Percentiles rank a stretch among this genome's conserved stretches.
Conservation (phyloP, 1,140 invertebrate species). For the Drosophila sturtevanti region DNA sequence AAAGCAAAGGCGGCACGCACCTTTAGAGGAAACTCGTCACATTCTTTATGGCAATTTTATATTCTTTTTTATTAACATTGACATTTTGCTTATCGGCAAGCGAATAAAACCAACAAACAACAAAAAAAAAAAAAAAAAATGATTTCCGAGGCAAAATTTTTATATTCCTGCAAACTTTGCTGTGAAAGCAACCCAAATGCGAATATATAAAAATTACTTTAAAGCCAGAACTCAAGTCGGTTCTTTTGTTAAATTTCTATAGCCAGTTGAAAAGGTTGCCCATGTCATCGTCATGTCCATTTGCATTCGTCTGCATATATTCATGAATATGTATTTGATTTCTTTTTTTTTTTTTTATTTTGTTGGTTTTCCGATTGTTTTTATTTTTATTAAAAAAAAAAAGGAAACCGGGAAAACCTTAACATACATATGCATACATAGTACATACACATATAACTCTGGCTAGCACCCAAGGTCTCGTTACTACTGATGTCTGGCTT, state of each 20-base stretch:
- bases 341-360: constrained; percentile 12
- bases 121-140: constrained; percentile 23
- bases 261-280: constrained; percentile 7
- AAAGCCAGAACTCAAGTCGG: not conserved
- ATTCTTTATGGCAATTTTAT: constrained; percentile 60
- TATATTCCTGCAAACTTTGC: constrained; percentile 22
- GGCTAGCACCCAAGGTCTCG: constrained; percentile 1
- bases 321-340: constrained; percentile 19
- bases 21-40: constrained; percentile 43
- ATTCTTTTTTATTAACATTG: constrained; percentile 58
- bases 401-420: constrained; percentile 20
- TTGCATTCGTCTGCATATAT: constrained; percentile 41
- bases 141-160: constrained; percentile 43
- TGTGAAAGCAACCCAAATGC: constrained; percentile 14
- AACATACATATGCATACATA: constrained; percentile 24
- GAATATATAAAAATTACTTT: not conserved
- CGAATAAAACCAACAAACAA: constrained; percentile 42
- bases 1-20: constrained; percentile 23
- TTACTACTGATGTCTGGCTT: not conserved
- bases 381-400: constrained; percentile 4
- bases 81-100: constrained; percentile 53
- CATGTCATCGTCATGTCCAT: constrained; percentile 15
- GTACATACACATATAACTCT: not conserved
- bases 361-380: not conserved
- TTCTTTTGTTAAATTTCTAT: not conserved